phyloP scores from a whole-genome alignment of 2,888 invertebrate species.

The Matsumyia berberina region DNA sequence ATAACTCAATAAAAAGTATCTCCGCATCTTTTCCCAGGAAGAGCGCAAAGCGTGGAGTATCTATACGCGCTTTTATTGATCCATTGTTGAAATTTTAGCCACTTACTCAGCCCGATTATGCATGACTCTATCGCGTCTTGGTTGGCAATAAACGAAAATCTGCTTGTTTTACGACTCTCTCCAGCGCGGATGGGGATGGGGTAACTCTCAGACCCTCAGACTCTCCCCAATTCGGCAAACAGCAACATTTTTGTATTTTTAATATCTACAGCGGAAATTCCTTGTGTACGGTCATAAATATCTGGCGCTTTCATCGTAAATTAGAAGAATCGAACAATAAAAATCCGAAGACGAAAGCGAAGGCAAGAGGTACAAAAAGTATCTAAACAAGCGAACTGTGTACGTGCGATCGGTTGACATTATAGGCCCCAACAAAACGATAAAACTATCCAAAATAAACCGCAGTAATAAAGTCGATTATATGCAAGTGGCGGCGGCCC shows the following conservation, averaged over 20 bases:
- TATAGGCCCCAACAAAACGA: conserved; percentile 63
- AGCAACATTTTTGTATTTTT: conserved; percentile 43
- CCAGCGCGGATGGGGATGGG: background rate
- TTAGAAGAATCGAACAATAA: conserved; percentile 70
- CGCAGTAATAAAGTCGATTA: conserved; percentile 72
- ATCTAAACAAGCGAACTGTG: conserved; percentile 29
- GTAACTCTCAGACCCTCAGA: background rate
- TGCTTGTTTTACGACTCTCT: conserved; percentile 59
- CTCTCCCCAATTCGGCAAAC: conserved; percentile 20
- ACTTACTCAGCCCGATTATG: conserved; percentile 65
- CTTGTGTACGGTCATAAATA: conserved; percentile 72
- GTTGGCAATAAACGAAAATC: conserved; percentile 66
- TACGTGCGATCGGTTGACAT: conserved; percentile 70
- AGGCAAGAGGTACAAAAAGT: conserved; percentile 5
- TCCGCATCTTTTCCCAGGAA: conserved; percentile 13
- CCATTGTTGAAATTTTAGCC: conserved; percentile 70
- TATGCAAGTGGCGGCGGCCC: conserved; percentile 51
- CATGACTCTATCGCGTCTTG: conserved; percentile 51
- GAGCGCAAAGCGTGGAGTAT: background rate
- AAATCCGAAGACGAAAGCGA: conserved; percentile 22
- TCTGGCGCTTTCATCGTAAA: conserved; percentile 75
- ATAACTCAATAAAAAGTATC: conserved; percentile 70
- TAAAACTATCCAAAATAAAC: conserved; percentile 72
- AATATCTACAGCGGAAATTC: conserved; percentile 75
- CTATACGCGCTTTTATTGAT: conserved; percentile 58